Evolutionary conservation across 2,888 invertebrate genomes (phyloP), one percentile per base, ranked within the genome.

Genomic region (Drosophila yooni): DNA sequence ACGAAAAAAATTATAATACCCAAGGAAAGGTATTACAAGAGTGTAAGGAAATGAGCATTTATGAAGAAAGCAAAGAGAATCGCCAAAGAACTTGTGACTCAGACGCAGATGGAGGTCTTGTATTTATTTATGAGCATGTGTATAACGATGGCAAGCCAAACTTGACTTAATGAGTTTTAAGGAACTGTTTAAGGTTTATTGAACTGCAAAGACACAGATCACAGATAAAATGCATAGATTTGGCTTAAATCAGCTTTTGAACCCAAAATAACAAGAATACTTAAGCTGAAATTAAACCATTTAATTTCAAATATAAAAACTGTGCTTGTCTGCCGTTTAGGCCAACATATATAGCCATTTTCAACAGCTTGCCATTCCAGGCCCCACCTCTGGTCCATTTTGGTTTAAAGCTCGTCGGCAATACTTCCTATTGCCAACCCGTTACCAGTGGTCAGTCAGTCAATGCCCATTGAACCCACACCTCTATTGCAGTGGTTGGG

Each of bases 381-480:
- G 29, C 29, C 15, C 15, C 21, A 25, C 18, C 18, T 18, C 31
- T 31, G n/a, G 43, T 57, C 15, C 31, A 57, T 21, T 31, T 43
- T 43, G 43, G 31, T 3, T 57, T 57, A 11, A 18, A 31, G 29
- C 31, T 25, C 15, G 31, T 15, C 15, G 29, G 40, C 31, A 31
- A 29, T 31, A 43, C 43, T 57, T 57, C 57, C 63, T 74, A 51
- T 65, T 40, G 25, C 13, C 38, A 56, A 56, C 38, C 38, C 56
- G 56, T 63, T 48, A 58, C 29, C 53, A 46, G 34, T 46, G 46
- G 46, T 46, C 68, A 69, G 54, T 72, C 63, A 63, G 60, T 67
- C 76, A 66, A 29, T 73, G 62, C 76, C 38, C 61, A 68, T 50
- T 73, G 79, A 77, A 68, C 84, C 71, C 71, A 77, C 80, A 70